These are phyloP conservation scores for Liasis olivaceus DNA, from an alignment of 2,797 vertebrate species.

Conservation along the genomic window DNA sequence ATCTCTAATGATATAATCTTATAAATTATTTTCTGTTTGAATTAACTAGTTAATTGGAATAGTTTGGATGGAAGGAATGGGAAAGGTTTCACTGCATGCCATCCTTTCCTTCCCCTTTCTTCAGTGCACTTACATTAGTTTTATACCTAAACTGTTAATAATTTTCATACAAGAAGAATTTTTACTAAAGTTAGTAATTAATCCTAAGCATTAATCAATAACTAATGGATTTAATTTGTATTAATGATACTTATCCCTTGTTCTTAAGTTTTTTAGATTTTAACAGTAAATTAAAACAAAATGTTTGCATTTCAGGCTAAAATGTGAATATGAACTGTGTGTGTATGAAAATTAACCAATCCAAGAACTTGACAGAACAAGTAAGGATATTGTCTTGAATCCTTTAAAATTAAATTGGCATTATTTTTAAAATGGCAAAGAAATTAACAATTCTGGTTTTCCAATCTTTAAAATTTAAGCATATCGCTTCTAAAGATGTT, in stretches of 20 bases:
- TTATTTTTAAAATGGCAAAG: background rate
- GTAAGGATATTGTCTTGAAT: background rate
- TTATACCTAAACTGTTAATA: background rate
- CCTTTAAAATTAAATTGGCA: background rate
- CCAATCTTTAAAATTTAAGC: background rate
- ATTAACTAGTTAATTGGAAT: constrained; percentile 41
- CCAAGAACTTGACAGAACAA: background rate
- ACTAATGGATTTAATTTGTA: background rate
- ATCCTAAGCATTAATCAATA: background rate
- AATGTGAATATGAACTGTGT: background rate
- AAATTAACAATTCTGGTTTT: background rate
- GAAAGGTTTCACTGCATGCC: constrained; percentile 46
- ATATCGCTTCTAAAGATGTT: too few species aligned
- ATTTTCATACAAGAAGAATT: background rate
- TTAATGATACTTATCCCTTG: background rate
- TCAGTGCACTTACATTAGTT: background rate
- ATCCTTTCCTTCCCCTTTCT: background rate
- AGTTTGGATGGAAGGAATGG: constrained; percentile 29
- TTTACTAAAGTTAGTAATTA: background rate
- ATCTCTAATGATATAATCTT: constrained; percentile 51
- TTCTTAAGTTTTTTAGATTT: background rate
- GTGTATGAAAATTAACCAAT: background rate
- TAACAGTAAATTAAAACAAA: background rate
- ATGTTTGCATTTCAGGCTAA: background rate
- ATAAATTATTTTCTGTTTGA: constrained; percentile 57